Conservation (phyloP, 2,888 invertebrate genomes). For the Elysia crispata region DNA sequence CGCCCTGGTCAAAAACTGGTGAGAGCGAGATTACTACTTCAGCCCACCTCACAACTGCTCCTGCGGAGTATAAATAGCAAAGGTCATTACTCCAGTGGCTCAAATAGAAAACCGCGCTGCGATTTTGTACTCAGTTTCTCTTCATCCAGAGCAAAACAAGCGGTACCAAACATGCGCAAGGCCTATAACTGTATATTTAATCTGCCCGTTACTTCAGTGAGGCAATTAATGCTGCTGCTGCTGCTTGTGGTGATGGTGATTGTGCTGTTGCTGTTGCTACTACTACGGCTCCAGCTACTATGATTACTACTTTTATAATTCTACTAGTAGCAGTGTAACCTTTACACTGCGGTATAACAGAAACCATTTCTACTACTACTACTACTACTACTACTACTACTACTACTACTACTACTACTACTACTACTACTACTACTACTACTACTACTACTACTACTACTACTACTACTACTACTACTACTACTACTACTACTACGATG, state of each 20-base stretch:
- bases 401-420: conserved; percentile 16
- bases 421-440: conserved; percentile 24
- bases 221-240: no score
- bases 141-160: conserved; percentile 1
- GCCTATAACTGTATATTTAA: no score
- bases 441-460: conserved; percentile 6
- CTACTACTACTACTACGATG: conserved; percentile 16
- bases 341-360: background rate
- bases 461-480: conserved; percentile 21
- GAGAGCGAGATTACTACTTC: no score
- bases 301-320: background rate
- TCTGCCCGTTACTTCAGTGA: background rate
- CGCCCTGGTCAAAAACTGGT: no score
- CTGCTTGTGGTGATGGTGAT: background rate
- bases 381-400: conserved; percentile 17
- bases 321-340: background rate
- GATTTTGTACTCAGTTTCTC: background rate
- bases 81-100: no score
- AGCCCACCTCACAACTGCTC: no score
- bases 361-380: background rate
- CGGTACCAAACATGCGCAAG: background rate
- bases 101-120: no score
- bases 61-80: no score
- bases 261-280: conserved; percentile 9
- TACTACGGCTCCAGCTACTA: background rate